Conservation (phyloP, 2,797 vertebrate species). For the Danio tinwini region DNA sequence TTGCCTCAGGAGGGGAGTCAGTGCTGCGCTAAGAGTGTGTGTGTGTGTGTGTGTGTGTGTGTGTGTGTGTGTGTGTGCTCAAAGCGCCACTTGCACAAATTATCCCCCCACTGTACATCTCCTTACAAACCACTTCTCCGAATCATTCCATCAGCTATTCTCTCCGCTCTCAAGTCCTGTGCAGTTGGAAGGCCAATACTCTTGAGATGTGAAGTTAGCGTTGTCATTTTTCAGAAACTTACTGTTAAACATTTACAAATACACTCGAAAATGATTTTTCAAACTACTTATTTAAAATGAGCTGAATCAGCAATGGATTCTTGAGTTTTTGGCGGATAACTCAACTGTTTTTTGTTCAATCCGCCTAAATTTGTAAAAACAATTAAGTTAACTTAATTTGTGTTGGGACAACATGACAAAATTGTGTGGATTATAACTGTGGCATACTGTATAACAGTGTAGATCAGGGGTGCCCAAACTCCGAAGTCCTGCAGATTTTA, state of each 20-base stretch:
- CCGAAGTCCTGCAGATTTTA: too few species aligned
- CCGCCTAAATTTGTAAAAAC: too few species aligned
- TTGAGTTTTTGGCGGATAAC: too few species aligned
- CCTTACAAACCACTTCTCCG: slow-evolving; percentile 12
- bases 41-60: slow-evolving; percentile 6
- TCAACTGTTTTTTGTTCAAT: too few species aligned
- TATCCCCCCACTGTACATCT: slow-evolving; percentile 48
- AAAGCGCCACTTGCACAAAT: slow-evolving; percentile 47
- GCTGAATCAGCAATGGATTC: too few species aligned
- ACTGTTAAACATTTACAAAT: slow-evolving; percentile 6
- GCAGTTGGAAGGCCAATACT: slow-evolving; percentile 5
- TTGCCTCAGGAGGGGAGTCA: slow-evolving; percentile 55
- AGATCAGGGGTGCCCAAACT: too few species aligned
- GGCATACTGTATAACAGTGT: too few species aligned
- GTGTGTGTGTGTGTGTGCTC: slow-evolving; percentile 14
- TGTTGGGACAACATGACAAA: too few species aligned
- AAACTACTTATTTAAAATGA: too few species aligned
- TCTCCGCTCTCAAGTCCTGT: not conserved
- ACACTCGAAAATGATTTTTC: too few species aligned
- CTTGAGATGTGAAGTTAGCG: slow-evolving; percentile 15
- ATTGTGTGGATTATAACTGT: too few species aligned
- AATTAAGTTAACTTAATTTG: too few species aligned
- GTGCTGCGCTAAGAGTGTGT: not conserved
- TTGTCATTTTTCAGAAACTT: slow-evolving; percentile 30
- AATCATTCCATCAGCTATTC: slow-evolving; percentile 34